These are phyloP conservation scores for Microcebus murinus DNA, from an alignment of 2,113 vertebrate genomes.

Conservation along the genomic window DNA sequence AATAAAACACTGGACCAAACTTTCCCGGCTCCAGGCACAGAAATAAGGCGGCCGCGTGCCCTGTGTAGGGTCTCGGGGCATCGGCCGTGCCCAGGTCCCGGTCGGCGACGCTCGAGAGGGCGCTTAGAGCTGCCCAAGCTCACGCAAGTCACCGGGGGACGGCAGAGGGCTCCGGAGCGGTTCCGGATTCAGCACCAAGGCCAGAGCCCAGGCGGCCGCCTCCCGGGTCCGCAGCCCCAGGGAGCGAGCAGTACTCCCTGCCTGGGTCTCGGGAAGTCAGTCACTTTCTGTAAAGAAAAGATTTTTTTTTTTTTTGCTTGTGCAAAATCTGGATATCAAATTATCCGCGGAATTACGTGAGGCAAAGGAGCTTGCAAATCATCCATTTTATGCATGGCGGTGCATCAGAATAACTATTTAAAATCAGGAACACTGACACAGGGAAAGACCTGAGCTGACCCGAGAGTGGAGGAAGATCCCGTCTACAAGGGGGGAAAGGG, in stretches of 20 bases:
- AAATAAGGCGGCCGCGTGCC: neutral
- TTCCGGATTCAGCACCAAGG: constrained; percentile 76
- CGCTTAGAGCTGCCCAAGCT: neutral
- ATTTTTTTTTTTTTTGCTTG: neutral
- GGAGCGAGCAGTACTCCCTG: rapidly evolving
- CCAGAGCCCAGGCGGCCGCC: constrained; percentile 45
- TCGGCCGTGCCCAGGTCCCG: neutral
- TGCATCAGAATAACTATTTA: neutral
- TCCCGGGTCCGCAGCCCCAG: rapidly evolving
- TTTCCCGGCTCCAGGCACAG: constrained; percentile 59
- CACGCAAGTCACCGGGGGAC: neutral
- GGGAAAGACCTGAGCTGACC: neutral
- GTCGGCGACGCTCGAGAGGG: neutral
- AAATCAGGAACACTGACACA: neutral
- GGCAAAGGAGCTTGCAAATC: neutral
- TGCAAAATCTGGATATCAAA: neutral
- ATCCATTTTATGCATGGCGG: neutral
- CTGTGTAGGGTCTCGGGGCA: neutral
- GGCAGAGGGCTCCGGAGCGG: neutral
- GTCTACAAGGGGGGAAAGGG: neutral
- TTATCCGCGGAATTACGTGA: neutral
- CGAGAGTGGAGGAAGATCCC: neutral
- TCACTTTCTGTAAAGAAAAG: neutral
- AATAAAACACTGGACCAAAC: constrained; percentile 58
- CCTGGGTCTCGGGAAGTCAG: neutral